Evolutionary conservation across 2,113 vertebrate genomes (phyloP).

Genomic region (Neolamprologus modestus): DNA sequence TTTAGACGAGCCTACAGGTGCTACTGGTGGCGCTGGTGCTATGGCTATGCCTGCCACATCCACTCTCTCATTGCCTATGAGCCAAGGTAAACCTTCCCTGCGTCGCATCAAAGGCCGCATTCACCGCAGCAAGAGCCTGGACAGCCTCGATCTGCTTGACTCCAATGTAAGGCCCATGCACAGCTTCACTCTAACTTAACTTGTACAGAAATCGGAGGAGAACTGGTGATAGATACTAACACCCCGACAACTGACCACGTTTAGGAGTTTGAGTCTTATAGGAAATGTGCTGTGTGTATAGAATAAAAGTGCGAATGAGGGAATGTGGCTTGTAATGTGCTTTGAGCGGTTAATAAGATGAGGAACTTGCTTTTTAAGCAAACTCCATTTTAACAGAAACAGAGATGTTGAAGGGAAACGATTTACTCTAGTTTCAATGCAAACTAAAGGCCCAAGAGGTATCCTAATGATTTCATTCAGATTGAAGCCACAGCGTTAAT

Average conservation of each 20-base stretch:
- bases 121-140: conserved; percentile 94
- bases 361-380: neutral
- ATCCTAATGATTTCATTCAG: conserved; percentile 12
- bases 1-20: conserved; percentile 46
- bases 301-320: neutral
- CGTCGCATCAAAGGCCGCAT: conserved; percentile 93
- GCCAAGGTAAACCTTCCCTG: conserved; percentile 92
- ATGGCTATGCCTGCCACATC: conserved; percentile 81
- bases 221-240: neutral
- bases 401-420: neutral
- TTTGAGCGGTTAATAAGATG: neutral
- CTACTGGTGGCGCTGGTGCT: conserved; percentile 64
- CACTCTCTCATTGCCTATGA: conserved; percentile 71
- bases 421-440: neutral
- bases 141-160: conserved; percentile 91
- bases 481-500: neutral
- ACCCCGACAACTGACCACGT: neutral
- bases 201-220: neutral
- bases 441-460: neutral
- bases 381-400: neutral
- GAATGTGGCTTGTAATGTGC: neutral
- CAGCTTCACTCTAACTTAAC: neutral
- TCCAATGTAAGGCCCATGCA: conserved; percentile 80
- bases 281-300: neutral
- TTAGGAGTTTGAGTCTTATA: neutral